Evolutionary conservation across 2,113 vertebrate species (phyloP).

Genomic region (Scophthalmus maximus): DNA sequence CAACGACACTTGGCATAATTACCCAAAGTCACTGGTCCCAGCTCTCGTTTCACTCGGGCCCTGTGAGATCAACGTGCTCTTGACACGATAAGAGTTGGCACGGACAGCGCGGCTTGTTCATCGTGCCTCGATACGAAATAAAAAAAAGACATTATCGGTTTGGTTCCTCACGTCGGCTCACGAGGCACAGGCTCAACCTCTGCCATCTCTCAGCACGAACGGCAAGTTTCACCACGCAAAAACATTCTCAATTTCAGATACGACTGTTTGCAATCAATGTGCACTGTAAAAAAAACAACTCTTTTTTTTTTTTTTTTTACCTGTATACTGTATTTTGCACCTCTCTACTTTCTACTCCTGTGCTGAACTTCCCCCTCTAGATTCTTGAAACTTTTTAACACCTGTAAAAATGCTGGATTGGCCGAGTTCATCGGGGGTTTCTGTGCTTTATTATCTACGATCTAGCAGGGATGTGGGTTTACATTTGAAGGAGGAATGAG

Average conservation of each 20-base stretch:
- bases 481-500: conserved; percentile 64
- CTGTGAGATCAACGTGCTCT: conserved; percentile 37
- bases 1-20: conserved; percentile 58
- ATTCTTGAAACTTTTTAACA: conserved; percentile 62
- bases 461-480: conserved; percentile 66
- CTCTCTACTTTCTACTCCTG: conserved; percentile 73
- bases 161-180: conserved; percentile 52
- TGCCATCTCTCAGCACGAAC: conserved; percentile 64
- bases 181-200: conserved; percentile 76
- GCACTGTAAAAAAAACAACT: conserved; percentile 72
- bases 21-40: conserved; percentile 48
- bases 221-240: conserved; percentile 53
- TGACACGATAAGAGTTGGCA: conserved; percentile 9
- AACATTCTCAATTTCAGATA: conserved; percentile 63
- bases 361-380: conserved; percentile 63
- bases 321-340: conserved; percentile 66
- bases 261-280: conserved; percentile 75
- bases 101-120: conserved; percentile 12
- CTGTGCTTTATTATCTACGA: conserved; percentile 62
- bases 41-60: conserved; percentile 54
- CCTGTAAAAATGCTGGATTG: conserved; percentile 68
- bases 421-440: conserved; percentile 45
- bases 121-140: conserved; percentile 24
- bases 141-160: neutral
- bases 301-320: conserved; percentile 56